Conservation (phyloP, 2,113 vertebrate genomes). For the Bos javanicus region DNA sequence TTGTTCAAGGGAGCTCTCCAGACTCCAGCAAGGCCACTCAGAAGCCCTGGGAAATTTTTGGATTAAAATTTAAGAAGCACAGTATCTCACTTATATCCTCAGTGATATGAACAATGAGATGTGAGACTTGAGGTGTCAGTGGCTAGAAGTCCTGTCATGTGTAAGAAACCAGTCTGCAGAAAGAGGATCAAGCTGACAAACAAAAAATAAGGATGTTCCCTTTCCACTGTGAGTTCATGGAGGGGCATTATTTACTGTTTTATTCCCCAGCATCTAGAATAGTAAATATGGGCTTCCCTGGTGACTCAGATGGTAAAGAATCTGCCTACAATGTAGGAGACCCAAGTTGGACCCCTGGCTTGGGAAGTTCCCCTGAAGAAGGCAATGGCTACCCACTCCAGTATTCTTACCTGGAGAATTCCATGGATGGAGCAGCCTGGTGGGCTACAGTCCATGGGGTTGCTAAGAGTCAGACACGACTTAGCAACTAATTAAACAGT, state of each 20-base stretch:
- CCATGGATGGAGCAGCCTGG: neutral
- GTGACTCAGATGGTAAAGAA: neutral
- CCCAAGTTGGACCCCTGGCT: neutral
- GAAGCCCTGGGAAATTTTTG: neutral
- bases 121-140: neutral
- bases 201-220: neutral
- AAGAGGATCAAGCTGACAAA: neutral
- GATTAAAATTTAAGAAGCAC: neutral
- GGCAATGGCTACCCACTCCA: neutral
- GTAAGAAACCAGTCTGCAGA: neutral
- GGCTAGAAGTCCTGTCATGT: neutral
- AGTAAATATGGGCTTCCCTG: neutral
- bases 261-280: neutral
- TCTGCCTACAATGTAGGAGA: neutral
- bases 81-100: neutral
- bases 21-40: neutral
- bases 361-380: neutral
- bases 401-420: neutral
- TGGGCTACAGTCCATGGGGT: neutral
- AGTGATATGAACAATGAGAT: neutral
- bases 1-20: neutral
- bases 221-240: neutral
- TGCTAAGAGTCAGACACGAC: neutral
- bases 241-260: neutral
- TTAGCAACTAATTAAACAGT: neutral